These are phyloP conservation scores for Rhincodon typus DNA, from an alignment of 2,797 vertebrate genomes.

Conservation along the genomic window DNA sequence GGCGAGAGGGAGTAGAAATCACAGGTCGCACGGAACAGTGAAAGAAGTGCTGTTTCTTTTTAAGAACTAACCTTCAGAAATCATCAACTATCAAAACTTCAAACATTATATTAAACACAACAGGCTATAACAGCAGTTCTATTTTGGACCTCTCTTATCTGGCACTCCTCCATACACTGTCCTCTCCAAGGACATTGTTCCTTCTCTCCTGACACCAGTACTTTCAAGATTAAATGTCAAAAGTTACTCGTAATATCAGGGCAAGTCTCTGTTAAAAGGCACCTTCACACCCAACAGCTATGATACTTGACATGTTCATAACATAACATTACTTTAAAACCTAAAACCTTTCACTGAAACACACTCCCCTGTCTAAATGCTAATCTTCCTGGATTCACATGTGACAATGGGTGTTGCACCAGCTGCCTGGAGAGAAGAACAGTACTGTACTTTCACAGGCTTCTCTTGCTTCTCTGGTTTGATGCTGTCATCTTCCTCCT, in stretches of 20 bases:
- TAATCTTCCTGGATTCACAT: not conserved
- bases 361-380: not conserved
- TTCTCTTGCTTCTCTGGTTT: conserved; percentile 59
- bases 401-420: not conserved
- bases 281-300: not conserved
- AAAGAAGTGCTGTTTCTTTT: no score
- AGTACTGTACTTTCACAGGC: conserved; percentile 43
- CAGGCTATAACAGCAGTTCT: not conserved
- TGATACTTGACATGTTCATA: not conserved
- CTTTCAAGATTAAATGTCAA: not conserved
- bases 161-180: not conserved
- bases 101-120: no score
- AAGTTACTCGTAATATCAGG: not conserved
- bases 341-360: not conserved
- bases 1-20: no score
- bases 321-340: not conserved
- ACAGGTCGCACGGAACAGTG: no score
- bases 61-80: no score
- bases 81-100: no score
- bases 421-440: not conserved
- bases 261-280: not conserved
- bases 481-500: conserved; percentile 17
- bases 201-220: not conserved
- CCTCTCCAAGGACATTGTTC: not conserved
- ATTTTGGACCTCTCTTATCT: not conserved